phyloP scores from a whole-genome alignment of 2,797 vertebrate species.

The Coccyzus lansbergi region DNA sequence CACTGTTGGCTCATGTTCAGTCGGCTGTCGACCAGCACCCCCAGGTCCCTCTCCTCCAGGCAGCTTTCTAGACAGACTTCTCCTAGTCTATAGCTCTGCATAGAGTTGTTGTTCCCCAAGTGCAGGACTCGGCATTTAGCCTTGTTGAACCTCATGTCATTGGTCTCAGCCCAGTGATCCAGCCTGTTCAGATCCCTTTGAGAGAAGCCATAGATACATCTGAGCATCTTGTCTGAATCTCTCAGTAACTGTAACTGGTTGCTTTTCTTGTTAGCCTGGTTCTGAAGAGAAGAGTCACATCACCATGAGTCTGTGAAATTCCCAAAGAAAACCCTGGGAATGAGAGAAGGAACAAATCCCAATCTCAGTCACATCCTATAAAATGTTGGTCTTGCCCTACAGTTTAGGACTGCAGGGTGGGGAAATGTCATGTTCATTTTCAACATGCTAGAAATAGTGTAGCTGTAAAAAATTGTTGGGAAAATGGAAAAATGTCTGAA shows the following conservation, averaged over 20 bases:
- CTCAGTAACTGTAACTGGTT: not conserved
- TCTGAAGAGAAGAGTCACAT: not conserved
- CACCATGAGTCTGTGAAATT: not conserved
- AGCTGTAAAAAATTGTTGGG: not conserved
- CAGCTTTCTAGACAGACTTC: too few relatives aligned
- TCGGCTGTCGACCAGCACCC: too few relatives aligned
- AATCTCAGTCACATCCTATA: fast-evolving
- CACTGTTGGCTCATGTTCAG: too few relatives aligned
- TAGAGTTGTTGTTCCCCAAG: too few relatives aligned
- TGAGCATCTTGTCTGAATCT: not conserved
- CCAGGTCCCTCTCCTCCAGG: too few relatives aligned
- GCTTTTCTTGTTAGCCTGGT: not conserved
- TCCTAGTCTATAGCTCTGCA: too few relatives aligned
- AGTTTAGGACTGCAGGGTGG: not conserved
- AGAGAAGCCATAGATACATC: not conserved
- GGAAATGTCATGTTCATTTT: not conserved
- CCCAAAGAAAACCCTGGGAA: not conserved
- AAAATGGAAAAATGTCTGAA: not conserved
- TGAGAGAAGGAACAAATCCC: not conserved
- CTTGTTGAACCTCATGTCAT: too few relatives aligned
- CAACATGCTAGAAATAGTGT: not conserved
- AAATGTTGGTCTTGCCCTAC: not conserved
- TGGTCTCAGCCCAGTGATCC: too few relatives aligned
- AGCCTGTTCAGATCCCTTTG: too few relatives aligned
- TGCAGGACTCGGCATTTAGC: too few relatives aligned